Percentiles rank a stretch among this genome's conserved stretches.
Conservation (phyloP, 2,797 vertebrate species). For the Bradypus variegatus region DNA sequence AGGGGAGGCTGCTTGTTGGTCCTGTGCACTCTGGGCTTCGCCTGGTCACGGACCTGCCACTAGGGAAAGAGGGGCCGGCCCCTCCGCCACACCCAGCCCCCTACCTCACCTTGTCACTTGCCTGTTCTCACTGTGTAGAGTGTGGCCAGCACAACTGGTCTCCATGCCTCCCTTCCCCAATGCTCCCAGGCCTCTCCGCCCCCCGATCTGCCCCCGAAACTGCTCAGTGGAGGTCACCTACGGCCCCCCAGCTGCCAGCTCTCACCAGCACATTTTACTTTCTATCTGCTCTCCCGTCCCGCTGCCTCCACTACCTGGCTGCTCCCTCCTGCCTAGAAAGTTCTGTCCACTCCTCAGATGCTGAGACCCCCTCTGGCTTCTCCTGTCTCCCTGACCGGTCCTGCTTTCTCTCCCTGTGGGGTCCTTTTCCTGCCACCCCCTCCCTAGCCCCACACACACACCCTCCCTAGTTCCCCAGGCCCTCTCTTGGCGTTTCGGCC, state of each 20-base stretch:
- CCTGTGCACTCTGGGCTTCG: background rate
- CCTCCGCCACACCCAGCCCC: background rate
- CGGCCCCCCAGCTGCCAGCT: background rate
- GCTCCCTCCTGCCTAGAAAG: background rate
- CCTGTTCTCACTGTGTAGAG: background rate
- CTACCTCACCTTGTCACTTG: background rate
- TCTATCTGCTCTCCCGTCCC: background rate
- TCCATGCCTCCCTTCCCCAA: background rate
- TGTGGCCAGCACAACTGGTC: background rate
- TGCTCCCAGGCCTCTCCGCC: background rate
- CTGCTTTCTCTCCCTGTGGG: background rate
- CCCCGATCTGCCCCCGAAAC: background rate
- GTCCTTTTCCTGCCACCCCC: no score
- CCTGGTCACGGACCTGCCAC: background rate
- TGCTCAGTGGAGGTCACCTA: background rate
- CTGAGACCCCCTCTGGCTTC: no score
- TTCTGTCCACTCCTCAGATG: no score
- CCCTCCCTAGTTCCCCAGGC: no score
- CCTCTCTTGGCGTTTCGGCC: rapidly evolving
- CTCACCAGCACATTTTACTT: background rate
- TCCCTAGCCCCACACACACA: rapidly evolving
- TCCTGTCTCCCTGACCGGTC: background rate
- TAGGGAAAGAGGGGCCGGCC: background rate
- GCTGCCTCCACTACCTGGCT: rapidly evolving
- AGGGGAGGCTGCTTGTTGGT: background rate